Evolutionary conservation across 1,140 invertebrate genomes (phyloP).

Genomic region (Gonatopus flavifemur): DNA sequence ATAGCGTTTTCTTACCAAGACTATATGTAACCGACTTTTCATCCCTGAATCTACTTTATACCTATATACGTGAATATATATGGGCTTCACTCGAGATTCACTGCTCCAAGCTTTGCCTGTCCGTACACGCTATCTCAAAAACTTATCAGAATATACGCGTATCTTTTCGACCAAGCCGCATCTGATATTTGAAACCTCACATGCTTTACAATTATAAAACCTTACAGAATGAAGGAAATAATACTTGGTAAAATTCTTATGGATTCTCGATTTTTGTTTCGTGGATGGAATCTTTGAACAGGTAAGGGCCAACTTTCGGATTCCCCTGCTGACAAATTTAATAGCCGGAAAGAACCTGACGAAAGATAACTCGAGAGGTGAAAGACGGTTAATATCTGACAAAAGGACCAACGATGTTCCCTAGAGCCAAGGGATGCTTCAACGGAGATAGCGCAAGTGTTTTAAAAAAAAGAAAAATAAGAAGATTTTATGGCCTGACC

Average conservation of each 20-base stretch:
- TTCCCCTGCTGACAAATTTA: conserved; percentile 18
- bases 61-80: too few relatives aligned
- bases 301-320: conserved; percentile 3
- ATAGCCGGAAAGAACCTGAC: conserved; percentile 19
- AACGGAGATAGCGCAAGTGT: too few relatives aligned
- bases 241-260: conserved; percentile 21
- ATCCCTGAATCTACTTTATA: not conserved
- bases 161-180: not conserved
- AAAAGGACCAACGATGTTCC: too few relatives aligned
- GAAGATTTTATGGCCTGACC: too few relatives aligned
- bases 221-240: not conserved
- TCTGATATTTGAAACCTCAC: not conserved
- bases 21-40: not conserved
- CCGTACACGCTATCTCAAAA: not conserved
- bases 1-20: not conserved
- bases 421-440: too few relatives aligned
- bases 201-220: not conserved
- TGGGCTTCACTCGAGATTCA: not conserved
- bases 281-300: conserved; percentile 14
- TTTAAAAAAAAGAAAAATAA: too few relatives aligned
- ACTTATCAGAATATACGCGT: not conserved
- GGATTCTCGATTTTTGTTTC: conserved; percentile 5
- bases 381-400: conserved; percentile 5
- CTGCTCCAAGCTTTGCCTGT: too few relatives aligned
- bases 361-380: not conserved